Evolutionary conservation across 2,797 vertebrate genomes (phyloP).

Genomic region (Thamnophis elegans): DNA sequence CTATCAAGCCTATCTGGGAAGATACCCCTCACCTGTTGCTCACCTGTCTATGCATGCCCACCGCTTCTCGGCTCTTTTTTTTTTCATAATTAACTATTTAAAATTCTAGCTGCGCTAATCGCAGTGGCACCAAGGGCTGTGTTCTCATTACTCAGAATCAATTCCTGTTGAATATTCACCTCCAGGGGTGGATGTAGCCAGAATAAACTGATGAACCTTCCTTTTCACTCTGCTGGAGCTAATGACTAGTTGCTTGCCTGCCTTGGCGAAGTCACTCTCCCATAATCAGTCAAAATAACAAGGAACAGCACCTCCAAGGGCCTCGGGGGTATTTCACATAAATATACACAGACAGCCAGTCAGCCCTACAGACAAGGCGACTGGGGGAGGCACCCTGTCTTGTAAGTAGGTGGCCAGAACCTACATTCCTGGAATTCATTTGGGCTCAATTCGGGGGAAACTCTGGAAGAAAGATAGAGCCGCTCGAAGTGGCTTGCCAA

Average conservation of each 20-base stretch:
- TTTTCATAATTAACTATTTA: constrained; percentile 76
- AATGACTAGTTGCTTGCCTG: constrained; percentile 71
- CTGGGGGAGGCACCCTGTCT: constrained; percentile 41
- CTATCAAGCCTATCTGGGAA: background rate
- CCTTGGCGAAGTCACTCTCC: constrained; percentile 65
- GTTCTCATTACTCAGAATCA: constrained; percentile 78
- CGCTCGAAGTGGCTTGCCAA: background rate
- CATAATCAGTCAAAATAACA: constrained; percentile 77
- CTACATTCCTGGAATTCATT: background rate
- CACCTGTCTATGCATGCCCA: background rate
- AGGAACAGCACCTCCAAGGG: constrained; percentile 70
- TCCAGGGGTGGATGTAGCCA: constrained; percentile 70
- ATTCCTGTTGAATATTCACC: constrained; percentile 80
- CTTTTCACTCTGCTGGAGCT: constrained; percentile 61
- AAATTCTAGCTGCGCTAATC: constrained; percentile 72
- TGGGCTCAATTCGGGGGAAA: background rate
- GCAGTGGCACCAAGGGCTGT: constrained; percentile 58
- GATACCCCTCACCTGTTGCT: too few species aligned
- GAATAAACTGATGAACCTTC: constrained; percentile 68
- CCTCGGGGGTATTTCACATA: constrained; percentile 56
- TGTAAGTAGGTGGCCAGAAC: background rate
- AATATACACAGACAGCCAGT: constrained; percentile 64
- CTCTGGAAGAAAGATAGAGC: background rate
- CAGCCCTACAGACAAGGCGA: constrained; percentile 47
- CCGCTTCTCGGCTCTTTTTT: constrained; percentile 25